Conservation (phyloP, 2,797 vertebrate genomes). For the Phalanger gymnotis region DNA sequence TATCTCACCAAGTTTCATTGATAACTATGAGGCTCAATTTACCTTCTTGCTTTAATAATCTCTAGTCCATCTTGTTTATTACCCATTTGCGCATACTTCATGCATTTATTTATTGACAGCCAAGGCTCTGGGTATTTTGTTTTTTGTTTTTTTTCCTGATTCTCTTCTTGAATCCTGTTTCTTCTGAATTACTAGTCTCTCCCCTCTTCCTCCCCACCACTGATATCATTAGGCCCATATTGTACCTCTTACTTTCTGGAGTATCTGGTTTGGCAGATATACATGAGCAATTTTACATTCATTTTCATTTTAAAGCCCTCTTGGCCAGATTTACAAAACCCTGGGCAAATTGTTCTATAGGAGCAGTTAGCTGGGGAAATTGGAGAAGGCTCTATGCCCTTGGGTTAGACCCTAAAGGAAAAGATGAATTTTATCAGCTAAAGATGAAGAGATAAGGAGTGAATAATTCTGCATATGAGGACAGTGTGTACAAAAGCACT, state of each 20-base stretch:
- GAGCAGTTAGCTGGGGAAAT: neutral
- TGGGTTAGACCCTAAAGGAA: neutral
- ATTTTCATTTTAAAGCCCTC: neutral
- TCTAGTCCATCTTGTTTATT: neutral
- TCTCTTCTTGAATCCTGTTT: neutral
- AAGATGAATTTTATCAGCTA: neutral
- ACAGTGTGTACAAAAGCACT: neutral
- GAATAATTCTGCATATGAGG: neutral
- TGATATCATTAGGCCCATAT: neutral
- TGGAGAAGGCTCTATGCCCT: neutral
- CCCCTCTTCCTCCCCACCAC: no score
- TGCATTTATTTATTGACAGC: neutral
- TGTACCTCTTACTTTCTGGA: neutral
- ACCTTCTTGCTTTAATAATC: neutral
- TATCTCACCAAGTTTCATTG: neutral
- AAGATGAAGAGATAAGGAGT: neutral
- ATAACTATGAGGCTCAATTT: neutral
- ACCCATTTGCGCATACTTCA: neutral
- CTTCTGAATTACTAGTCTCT: neutral
- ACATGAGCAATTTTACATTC: neutral
- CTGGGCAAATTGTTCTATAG: neutral
- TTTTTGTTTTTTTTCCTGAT: neutral
- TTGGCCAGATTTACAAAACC: neutral
- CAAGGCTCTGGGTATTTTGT: neutral
- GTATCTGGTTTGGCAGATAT: neutral